A percentile compares a stretch with the other conserved stretches of the same genome.
Evolutionary conservation across 37 sponge, comb jelly and placozoan species (phyloP).

Genomic region (Chondrilla cf. caribensis): DNA sequence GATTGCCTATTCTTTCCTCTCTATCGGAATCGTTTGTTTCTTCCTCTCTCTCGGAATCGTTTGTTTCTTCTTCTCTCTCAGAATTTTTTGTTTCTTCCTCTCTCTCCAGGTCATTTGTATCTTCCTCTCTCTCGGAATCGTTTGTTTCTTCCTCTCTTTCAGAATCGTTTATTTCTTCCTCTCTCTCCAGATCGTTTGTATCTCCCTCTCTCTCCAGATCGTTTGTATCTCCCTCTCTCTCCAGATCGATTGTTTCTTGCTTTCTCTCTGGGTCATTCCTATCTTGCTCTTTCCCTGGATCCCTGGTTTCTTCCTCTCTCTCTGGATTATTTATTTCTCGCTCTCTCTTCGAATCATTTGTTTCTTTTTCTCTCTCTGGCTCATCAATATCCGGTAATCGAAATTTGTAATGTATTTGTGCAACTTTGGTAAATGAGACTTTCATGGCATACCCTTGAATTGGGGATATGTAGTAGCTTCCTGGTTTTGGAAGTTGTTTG

Average conservation of each 20-base stretch:
- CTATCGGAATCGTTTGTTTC: too few relatives aligned
- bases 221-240: background rate
- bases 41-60: too few relatives aligned
- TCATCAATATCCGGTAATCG: background rate
- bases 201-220: background rate
- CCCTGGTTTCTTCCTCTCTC: background rate
- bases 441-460: too few relatives aligned
- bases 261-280: background rate
- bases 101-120: background rate
- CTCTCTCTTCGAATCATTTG: slow-evolving; percentile 3
- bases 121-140: background rate
- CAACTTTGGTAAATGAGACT: too few relatives aligned
- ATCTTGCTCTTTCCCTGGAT: slow-evolving; percentile 9
- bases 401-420: too few relatives aligned
- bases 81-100: background rate
- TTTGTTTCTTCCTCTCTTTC: too few relatives aligned
- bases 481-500: too few relatives aligned
- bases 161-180: background rate
- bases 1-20: too few relatives aligned
- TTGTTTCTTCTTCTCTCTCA: background rate
- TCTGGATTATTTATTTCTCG: background rate
- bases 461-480: too few relatives aligned
- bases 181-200: background rate
- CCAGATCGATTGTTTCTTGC: background rate
- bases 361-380: slow-evolving; percentile 11